Base-by-base conservation (phyloP, 2,113 vertebrate genomes). In the Neopipo cinnamomea region DNA sequence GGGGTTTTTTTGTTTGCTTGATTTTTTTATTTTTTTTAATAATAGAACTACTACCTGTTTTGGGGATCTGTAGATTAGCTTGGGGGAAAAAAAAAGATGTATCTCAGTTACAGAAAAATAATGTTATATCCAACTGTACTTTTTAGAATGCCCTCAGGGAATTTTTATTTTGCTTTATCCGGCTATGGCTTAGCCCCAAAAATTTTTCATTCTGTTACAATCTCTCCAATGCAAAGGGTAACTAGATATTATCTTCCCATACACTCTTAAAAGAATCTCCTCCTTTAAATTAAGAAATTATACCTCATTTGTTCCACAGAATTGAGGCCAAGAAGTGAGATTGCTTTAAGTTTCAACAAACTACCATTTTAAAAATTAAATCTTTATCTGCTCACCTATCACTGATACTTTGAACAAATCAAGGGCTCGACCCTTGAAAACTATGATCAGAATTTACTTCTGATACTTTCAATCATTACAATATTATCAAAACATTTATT, bases 271-370 rank as follows among this genome's bases (percentile, higher is more conserved):
- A 77, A 85, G 23, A 49, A 78, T 22, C 7, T 39, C 3, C 18
- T 12, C 8, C 47, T 35, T 50, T 39, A 58, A 85, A 58, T 37
- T 13, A 68, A 72, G 50, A 61, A 75, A 52, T 58, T 68, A 12
- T 5, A 82, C 2, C 7, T 2, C 0, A 9, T 76, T 55, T 37
- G 7, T 58, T 72, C 35, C 81, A 74, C 1, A 1, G n/a, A 63
- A 14, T 19, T 50, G 11, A 81, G 28, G 28, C 30, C 19, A 74
- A 62, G 53, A 76, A 65, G 17, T 9, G 23, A 75, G 24, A 71
- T 4, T 31, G 24, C 3, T 68, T 37, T 10, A 78, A 13, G 20
- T 63, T 72, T 85, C 49, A 68, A 71, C 20, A 49, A 4, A 33
- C 8, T 46, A 15, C 5, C 19, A 37, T 24, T 83, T 79, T 3